Conservation (phyloP, 2,797 vertebrate species). For the Pterois miles region DNA sequence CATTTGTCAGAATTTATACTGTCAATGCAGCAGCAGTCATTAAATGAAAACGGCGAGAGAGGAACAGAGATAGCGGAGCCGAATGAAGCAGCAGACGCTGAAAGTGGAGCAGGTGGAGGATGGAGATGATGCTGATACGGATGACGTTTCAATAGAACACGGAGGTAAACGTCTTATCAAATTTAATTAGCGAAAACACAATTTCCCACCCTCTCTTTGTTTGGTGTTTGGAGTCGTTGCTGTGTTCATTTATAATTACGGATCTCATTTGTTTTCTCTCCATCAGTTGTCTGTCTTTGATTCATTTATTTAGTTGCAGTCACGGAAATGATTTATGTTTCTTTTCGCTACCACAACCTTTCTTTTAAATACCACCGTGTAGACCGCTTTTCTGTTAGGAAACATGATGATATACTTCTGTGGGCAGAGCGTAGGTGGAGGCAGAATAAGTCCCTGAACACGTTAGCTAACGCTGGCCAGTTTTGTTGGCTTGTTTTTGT, state of each 20-base stretch:
- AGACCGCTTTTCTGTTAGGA: no score
- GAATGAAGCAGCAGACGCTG: not conserved
- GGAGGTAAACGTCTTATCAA: not conserved
- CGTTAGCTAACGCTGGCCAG: no score
- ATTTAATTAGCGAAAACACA: not conserved
- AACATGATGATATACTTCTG: not conserved
- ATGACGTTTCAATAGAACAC: not conserved
- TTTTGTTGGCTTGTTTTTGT: not conserved
- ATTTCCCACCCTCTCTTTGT: not conserved
- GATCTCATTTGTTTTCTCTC: not conserved
- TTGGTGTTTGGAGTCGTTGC: not conserved
- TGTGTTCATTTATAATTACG: not conserved
- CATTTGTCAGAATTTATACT: not conserved
- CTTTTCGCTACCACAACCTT: not conserved
- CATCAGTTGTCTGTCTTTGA: not conserved
- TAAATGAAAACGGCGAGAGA: not conserved
- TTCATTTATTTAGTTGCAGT: not conserved
- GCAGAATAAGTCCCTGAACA: not conserved
- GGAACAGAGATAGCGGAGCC: not conserved
- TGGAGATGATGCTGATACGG: not conserved
- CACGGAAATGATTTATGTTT: not conserved
- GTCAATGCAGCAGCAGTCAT: not conserved
- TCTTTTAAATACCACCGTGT: not conserved
- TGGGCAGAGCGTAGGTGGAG: not conserved
- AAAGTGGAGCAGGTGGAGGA: constrained; percentile 9